A percentile compares a stretch with the other conserved stretches of the same genome.
These are phyloP conservation scores for Pitta sordida DNA, from an alignment of 2,113 vertebrate species.

Conservation along the genomic window DNA sequence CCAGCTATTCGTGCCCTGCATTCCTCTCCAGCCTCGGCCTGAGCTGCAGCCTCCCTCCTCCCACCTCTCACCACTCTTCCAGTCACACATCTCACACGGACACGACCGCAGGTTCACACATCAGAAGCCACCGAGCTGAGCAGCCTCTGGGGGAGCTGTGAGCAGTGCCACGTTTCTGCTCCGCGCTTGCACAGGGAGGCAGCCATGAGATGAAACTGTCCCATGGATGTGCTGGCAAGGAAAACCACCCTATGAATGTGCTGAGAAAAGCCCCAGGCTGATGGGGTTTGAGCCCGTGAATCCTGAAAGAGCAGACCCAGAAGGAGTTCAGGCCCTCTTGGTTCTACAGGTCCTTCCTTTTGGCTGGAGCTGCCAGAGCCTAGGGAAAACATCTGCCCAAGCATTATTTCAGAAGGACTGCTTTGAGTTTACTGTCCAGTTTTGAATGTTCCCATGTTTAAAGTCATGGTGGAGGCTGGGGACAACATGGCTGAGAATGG, in stretches of 20 bases:
- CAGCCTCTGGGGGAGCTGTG: slow-evolving; percentile 48
- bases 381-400: slow-evolving; percentile 18
- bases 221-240: background rate
- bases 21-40: background rate
- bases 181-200: rapidly evolving
- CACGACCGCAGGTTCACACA: background rate
- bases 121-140: background rate
- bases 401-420: background rate
- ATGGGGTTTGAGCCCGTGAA: background rate
- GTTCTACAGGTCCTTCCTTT: background rate
- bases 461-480: background rate
- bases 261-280: background rate
- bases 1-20: background rate
- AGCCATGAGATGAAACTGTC: background rate
- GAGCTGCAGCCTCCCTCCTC: background rate
- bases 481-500: background rate
- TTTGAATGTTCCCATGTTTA: background rate
- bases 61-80: slow-evolving; percentile 12
- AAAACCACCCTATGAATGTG: background rate
- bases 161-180: slow-evolving; percentile 30
- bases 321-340: background rate
- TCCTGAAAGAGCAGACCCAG: background rate
- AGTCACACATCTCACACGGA: background rate
- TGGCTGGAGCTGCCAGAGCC: background rate
- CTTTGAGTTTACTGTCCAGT: background rate